Base-by-base conservation (phyloP, 2,113 vertebrate species). In the Rhodinocichla rosea region DNA sequence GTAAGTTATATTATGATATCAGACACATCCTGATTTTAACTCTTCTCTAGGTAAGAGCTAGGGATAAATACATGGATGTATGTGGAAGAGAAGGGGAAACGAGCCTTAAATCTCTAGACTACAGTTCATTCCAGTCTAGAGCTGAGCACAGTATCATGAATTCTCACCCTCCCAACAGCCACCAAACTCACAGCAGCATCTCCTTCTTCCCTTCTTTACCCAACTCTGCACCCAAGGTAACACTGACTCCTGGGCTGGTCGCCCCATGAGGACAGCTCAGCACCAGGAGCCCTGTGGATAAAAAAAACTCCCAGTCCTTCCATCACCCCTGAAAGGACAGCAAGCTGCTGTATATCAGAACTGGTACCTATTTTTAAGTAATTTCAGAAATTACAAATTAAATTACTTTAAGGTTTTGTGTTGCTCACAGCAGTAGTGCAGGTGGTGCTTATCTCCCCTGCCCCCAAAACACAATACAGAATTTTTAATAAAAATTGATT, bases 311-410 rank as follows among this genome's bases (percentile, higher is more conserved):
- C 30, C 70, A 62, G 4, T 33, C n/a, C 47, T 52, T 39, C 18
- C n/a, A 5, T 8, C 21, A 63, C 3, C 26, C 3, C 37, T 39
- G 14, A 27, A 77, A 65, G 5, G 9, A 15, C 7, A 20, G 15
- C 4, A 60, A 37, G 11, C 27, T 45, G 33, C 39, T 59, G 4
- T 9, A 5, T 7, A 39, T 13, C 30, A 20, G 14, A 83, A 75
- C 2, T 5, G 2, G 15, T 17, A n/a, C 7, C 5, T 32, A 16
- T 28, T 68, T 59, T 50, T 2, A 74, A 64, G 45, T 14, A 0
- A 44, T 18, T 55, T 13, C 20, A 56, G n/a, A 69, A 74, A 49
- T 56, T 52, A 52, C 7, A 63, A 32, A 80, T 45, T 15, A 23
- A 81, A 50, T 9, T 21, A 35, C 39, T 76, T 35, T 10, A 68